These are phyloP conservation scores for Discoglossus pictus DNA, from an alignment of 2,797 vertebrate species.

Conservation along the genomic window DNA sequence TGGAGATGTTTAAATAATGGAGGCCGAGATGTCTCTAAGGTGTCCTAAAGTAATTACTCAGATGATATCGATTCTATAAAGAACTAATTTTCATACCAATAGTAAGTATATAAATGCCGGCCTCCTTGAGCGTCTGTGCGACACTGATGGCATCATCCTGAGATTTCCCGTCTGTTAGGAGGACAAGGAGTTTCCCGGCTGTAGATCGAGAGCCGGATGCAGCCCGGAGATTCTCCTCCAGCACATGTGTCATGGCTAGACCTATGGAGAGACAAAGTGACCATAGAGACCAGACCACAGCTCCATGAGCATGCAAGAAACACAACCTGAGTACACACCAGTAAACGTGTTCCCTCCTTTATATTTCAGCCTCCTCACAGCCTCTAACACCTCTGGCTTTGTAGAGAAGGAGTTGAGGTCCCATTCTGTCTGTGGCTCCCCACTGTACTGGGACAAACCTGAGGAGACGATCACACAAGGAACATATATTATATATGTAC, in stretches of 20 bases:
- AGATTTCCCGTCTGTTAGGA: slow-evolving; percentile 93
- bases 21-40: too few species aligned
- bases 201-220: slow-evolving; percentile 74
- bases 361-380: slow-evolving; percentile 78
- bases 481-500: too few species aligned
- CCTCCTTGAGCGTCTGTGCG: slow-evolving; percentile 76
- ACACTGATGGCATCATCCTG: slow-evolving; percentile 85
- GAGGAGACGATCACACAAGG: slow-evolving; percentile 2
- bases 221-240: slow-evolving; percentile 82
- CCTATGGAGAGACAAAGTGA: slow-evolving; percentile 66
- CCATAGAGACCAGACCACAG: background rate
- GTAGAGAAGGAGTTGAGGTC: slow-evolving; percentile 80
- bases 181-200: slow-evolving; percentile 74
- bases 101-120: slow-evolving; percentile 86
- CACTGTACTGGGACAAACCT: slow-evolving; percentile 94
- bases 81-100: slow-evolving; percentile 90
- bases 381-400: slow-evolving; percentile 82
- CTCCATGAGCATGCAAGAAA: background rate
- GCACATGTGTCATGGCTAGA: slow-evolving; percentile 84
- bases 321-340: slow-evolving; percentile 65
- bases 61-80: too few species aligned
- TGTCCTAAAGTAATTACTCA: too few species aligned
- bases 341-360: slow-evolving; percentile 94
- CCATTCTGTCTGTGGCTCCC: slow-evolving; percentile 92
- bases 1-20: too few species aligned